Evolutionary conservation across 2,888 invertebrate species (phyloP), one percentile per base, ranked within the genome.

Genomic region (Harmothoe impar): DNA sequence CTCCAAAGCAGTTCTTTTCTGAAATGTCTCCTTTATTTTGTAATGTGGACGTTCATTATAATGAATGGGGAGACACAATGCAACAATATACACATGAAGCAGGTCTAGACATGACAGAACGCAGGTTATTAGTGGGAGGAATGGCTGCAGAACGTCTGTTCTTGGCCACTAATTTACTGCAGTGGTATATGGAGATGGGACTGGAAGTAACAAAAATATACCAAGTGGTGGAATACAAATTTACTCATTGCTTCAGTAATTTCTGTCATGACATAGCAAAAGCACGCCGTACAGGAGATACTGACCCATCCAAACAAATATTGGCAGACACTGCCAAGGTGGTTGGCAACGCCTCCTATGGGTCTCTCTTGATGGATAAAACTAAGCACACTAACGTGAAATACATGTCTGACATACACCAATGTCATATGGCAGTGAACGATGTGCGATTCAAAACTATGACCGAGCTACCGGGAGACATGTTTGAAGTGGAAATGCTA

Each of bases 21-120:
- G 84, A 84, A 35, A 84, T 84, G 84, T 0, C 35, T 52, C 84
- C 84, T 3, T 1, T 84, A 0, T 84, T 84, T 25, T 84, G 84
- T 84, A 84, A 43, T 20, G 5, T 35, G 5, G 43, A 35, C 0
- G 84, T 84, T 33, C 84, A 43, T n/a, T 84, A 31, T 35, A 29
- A 84, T 23, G 52, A 84, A 3, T 51, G 43, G 51, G 84, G 84
- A 7, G 3, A 0, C 7, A 43, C 43, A 0, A 84, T 84, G 84
- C 84, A 84, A 35, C 20, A 84, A 20, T 25, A 84, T 35, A 52
- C 84, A 3, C 52, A 51, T 29, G n/a, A 29, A 0, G 3, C 72
- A 3, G 84, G 84, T 12, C 1, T 15, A 35, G 29, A 23, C 23
- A 23, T 23, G 7, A 25, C 29, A 3, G 12, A 10, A 3, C 43